These are phyloP conservation scores for Eucriotettix oculatus DNA, from an alignment of 2,888 invertebrate genomes.

Conservation along the genomic window DNA sequence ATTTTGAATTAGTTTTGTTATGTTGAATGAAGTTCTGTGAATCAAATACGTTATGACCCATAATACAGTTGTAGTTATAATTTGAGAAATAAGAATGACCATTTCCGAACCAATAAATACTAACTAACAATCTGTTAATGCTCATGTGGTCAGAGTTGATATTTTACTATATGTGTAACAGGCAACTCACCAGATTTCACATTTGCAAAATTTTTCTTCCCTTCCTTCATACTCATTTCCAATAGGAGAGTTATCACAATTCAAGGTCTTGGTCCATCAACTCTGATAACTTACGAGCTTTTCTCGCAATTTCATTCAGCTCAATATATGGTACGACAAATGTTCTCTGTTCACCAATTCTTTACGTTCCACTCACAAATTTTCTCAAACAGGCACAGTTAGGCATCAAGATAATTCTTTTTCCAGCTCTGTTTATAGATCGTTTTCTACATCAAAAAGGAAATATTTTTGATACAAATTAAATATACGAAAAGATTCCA, in stretches of 20 bases:
- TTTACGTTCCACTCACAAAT: constrained; percentile 59
- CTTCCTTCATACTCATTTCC: neutral
- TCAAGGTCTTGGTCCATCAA: constrained; percentile 39
- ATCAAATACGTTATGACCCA: too few relatives aligned
- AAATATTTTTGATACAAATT: neutral
- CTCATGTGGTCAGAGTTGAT: too few relatives aligned
- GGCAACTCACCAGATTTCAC: constrained; percentile 3
- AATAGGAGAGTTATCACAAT: constrained; percentile 5
- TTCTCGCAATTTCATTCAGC: constrained; percentile 67
- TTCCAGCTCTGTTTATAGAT: constrained; percentile 55
- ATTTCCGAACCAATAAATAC: too few relatives aligned
- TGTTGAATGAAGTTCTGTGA: too few relatives aligned
- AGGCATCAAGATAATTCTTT: constrained; percentile 62
- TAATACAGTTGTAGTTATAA: too few relatives aligned
- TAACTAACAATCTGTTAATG: too few relatives aligned
- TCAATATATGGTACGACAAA: constrained; percentile 64
- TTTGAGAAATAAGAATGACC: too few relatives aligned
- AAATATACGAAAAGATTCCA: neutral
- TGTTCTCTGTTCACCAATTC: constrained; percentile 66
- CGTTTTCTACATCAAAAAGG: constrained; percentile 41
- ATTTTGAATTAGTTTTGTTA: too few relatives aligned
- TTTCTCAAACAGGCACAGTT: constrained; percentile 53
- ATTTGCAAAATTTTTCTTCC: neutral
- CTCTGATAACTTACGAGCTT: constrained; percentile 60
- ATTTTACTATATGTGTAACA: neutral